Conservation (phyloP, 2,797 vertebrate species). For the Artibeus jamaicensis region DNA sequence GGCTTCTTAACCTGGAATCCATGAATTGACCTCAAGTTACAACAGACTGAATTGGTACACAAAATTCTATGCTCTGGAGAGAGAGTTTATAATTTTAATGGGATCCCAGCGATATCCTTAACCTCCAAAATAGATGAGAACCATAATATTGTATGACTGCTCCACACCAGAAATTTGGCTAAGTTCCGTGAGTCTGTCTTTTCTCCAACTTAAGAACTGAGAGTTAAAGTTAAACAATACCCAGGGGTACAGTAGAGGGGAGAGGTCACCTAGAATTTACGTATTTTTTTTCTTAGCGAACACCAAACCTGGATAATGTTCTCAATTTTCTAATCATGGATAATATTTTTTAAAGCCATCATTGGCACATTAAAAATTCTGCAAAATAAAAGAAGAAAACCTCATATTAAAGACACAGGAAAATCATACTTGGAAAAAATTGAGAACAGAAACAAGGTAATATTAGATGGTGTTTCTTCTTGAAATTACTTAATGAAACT, state of each 20-base stretch:
- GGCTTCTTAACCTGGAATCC: not conserved
- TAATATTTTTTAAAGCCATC: not conserved
- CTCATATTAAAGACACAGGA: not conserved
- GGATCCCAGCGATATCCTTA: not conserved
- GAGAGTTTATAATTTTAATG: not conserved
- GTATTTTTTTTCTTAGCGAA: not conserved
- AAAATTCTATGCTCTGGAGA: not conserved
- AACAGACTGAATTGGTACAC: not conserved
- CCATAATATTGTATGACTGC: not conserved
- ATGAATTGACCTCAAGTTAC: not conserved
- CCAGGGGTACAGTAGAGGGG: not conserved
- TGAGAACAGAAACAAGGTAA: not conserved
- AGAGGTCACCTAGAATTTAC: not conserved
- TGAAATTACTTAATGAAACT: not conserved
- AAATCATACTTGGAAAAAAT: not conserved
- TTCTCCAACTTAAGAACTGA: not conserved
- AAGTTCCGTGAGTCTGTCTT: not conserved
- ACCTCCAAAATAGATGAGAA: not conserved
- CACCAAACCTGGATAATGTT: not conserved
- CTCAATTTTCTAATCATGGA: not conserved
- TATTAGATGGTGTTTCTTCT: not conserved
- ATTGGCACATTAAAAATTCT: not conserved
- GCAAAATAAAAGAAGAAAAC: not conserved
- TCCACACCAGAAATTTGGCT: not conserved
- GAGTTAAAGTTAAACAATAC: not conserved